A percentile compares a stretch with the other conserved stretches of the same genome.
These are phyloP conservation scores for Nasua narica DNA, from an alignment of 2,797 vertebrate genomes.

Conservation along the genomic window DNA sequence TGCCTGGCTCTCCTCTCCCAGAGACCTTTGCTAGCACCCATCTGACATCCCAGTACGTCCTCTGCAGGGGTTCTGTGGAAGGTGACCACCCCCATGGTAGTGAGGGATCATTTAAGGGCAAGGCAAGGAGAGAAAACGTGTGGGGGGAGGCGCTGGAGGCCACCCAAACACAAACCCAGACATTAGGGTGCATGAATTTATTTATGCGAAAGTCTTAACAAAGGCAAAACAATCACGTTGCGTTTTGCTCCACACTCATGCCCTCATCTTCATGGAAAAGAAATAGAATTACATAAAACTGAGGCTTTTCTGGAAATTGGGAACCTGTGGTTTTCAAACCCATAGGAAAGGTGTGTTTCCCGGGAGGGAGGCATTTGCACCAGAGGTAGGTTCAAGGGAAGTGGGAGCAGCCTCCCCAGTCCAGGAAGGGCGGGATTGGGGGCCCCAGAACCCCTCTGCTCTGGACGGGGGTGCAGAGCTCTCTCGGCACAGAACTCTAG, in stretches of 20 bases:
- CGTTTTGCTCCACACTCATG: background rate
- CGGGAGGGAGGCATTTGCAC: background rate
- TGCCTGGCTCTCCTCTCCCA: background rate
- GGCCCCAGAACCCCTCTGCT: background rate
- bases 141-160: background rate
- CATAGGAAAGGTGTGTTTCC: background rate
- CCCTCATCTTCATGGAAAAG: background rate
- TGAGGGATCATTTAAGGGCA: background rate
- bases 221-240: background rate
- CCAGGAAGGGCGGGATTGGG: background rate
- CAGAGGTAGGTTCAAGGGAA: background rate
- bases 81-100: background rate
- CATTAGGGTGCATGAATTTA: background rate
- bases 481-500: background rate
- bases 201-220: background rate
- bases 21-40: background rate
- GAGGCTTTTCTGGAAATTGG: background rate
- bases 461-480: background rate
- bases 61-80: background rate
- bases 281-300: background rate
- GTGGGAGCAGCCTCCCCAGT: background rate
- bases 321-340: background rate
- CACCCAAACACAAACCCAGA: background rate
- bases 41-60: no score
- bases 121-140: fast-evolving